phyloP scores from a whole-genome alignment of 2,797 vertebrate genomes.

The Lacerta agilis region DNA sequence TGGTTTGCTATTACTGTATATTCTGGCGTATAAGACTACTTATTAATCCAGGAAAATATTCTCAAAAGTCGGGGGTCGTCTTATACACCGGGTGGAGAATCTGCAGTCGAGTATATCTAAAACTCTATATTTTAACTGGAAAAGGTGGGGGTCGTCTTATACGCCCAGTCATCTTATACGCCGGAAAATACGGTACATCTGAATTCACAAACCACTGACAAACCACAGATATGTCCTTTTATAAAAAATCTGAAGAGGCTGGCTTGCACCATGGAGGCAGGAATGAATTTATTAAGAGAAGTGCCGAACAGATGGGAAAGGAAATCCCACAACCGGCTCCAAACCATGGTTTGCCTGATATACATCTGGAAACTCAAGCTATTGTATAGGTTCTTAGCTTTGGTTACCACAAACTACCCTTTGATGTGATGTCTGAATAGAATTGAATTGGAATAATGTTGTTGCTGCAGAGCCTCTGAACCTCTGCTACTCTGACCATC shows the following conservation, averaged over 20 bases:
- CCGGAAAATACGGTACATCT: too few species aligned
- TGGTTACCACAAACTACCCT: neutral
- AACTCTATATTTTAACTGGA: too few species aligned
- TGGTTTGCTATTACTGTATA: neutral
- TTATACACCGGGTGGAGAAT: too few species aligned
- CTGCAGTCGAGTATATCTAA: too few species aligned
- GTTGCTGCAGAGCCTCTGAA: accelerated
- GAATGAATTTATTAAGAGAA: neutral
- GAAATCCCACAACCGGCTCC: neutral
- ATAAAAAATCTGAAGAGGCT: neutral
- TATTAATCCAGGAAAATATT: too few species aligned
- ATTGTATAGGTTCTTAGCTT: neutral
- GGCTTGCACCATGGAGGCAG: neutral
- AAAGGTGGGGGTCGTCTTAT: too few species aligned
- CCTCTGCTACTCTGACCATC: accelerated
- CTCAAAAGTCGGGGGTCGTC: too few species aligned
- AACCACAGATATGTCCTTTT: neutral
- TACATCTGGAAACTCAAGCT: neutral
- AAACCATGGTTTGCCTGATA: neutral
- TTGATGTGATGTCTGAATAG: neutral
- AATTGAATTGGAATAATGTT: neutral
- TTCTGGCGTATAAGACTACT: too few species aligned
- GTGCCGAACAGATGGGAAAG: neutral
- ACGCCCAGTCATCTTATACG: too few species aligned
- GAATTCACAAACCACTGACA: neutral